phyloP scores from a whole-genome alignment of 2,888 invertebrate genomes.

The Marronus borbonicus region DNA sequence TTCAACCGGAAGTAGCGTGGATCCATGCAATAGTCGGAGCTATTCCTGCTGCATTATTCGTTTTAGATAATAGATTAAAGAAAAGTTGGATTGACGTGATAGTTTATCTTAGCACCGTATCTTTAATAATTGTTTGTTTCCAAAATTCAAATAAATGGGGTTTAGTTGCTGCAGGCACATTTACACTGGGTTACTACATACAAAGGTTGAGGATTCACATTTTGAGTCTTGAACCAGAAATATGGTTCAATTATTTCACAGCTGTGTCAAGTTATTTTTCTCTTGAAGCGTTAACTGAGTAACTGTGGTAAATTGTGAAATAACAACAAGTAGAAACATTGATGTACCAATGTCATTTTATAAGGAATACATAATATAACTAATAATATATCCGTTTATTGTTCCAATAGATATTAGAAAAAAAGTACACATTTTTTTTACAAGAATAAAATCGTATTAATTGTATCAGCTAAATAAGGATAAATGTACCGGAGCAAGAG shows the following conservation, averaged over 20 bases:
- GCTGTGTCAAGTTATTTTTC: background rate
- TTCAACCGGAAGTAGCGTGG: conserved; percentile 47
- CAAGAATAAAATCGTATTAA: too few species aligned
- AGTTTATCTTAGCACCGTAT: conserved; percentile 32
- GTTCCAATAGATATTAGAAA: too few species aligned
- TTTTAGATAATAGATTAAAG: conserved; percentile 36
- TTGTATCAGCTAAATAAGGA: too few species aligned
- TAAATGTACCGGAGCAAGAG: too few species aligned
- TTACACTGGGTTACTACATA: conserved; percentile 35
- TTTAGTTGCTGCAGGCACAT: conserved; percentile 16
- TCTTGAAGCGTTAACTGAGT: background rate
- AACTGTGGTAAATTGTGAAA: background rate
- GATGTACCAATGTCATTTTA: too few species aligned
- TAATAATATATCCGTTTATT: too few species aligned
- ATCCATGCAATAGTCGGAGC: conserved; percentile 51
- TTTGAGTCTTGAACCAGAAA: conserved; percentile 1
- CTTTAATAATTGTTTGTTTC: conserved; percentile 15
- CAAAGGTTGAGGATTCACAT: background rate
- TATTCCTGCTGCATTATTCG: conserved; percentile 31
- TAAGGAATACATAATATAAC: too few species aligned
- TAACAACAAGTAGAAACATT: background rate
- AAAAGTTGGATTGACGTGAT: conserved; percentile 42
- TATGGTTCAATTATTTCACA: conserved; percentile 32
- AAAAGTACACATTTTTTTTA: too few species aligned
- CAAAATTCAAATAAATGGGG: conserved; percentile 16